Base-by-base conservation (phyloP, 2,797 vertebrate genomes). In the Arctocebus calabarensis region DNA sequence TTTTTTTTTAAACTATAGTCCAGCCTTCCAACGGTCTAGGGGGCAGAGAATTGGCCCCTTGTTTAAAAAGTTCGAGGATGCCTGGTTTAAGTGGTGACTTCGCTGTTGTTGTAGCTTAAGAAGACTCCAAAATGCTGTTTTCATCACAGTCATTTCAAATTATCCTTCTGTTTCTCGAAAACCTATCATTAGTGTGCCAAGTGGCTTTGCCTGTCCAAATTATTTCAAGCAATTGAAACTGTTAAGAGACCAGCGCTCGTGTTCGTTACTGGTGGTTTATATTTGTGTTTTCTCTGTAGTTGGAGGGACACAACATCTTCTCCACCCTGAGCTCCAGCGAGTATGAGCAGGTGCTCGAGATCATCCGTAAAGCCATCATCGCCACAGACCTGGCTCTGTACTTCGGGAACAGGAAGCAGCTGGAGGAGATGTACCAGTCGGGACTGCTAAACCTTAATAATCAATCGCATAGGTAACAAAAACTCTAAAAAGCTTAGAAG, bases 221-320 rank as follows among this genome's bases (percentile, higher is more conserved):
- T 79, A 29, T 93, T 93, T 82, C 45, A 52, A 84, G 59, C 86
- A 73, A 62, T 9, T 84, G 68, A 93, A 98, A 98, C 98, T 73
- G 97, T 98, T 98, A 96, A 98, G 97, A 98, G 99, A 98, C 98
- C 98, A 98, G 98, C 99, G 98, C 98, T 99, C 99, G 98, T 99
- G 99, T 99, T 99, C 99, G 99, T 99, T 99, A 99, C 98, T 99
- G 98, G 98, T 98, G 70, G 61, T 40, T 66, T 98, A 98, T 98
- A 98, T 98, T 98, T 99, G 98, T 99, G 98, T 99, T 98, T 99
- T 99, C 99, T 99, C 99, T 98, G 98, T 99, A 99, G 99, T 98
- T 99, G 99, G 99, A 99, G 99, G 99, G 99, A 98, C 99, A 99
- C 99, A 99, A 99, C 99, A 99, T 99, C 99, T 99, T 99, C 99